These are phyloP conservation scores for Ennomos fuscantarius DNA, from an alignment of 2,888 invertebrate species.

Conservation along the genomic window DNA sequence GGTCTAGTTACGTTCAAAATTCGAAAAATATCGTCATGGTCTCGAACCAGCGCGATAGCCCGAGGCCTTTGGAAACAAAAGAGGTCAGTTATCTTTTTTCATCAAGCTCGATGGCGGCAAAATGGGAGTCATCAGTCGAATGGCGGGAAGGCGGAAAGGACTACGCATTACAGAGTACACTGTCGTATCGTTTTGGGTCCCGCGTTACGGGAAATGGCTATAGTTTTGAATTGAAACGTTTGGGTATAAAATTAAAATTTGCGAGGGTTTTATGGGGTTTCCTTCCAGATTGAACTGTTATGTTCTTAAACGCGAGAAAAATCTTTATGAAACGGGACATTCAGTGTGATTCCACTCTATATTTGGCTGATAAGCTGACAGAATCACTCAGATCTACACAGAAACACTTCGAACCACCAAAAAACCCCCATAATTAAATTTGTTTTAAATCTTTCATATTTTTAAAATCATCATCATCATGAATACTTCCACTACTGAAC, in stretches of 20 bases:
- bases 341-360: too few relatives aligned
- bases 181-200: constrained; percentile 13
- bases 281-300: not conserved
- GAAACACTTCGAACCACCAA: too few relatives aligned
- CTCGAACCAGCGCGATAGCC: constrained; percentile 15
- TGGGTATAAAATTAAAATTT: constrained; percentile 4
- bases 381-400: too few relatives aligned
- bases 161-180: constrained; percentile 22
- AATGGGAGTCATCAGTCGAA: constrained; percentile 42
- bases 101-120: constrained; percentile 39
- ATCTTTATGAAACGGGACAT: not conserved
- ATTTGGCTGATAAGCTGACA: too few relatives aligned
- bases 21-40: constrained; percentile 25
- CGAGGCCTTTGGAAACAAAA: constrained; percentile 35
- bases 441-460: too few relatives aligned
- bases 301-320: too few relatives aligned
- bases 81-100: constrained; percentile 42
- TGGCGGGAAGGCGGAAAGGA: constrained; percentile 26
- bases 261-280: constrained; percentile 5
- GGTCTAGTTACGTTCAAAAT: constrained; percentile 30
- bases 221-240: constrained; percentile 16
- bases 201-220: constrained; percentile 6
- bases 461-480: too few relatives aligned
- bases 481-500: too few relatives aligned
- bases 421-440: too few relatives aligned